Percentiles rank a stretch among this genome's conserved stretches.
Conservation (phyloP, 2,888 invertebrate species). For the Junonia oenone region DNA sequence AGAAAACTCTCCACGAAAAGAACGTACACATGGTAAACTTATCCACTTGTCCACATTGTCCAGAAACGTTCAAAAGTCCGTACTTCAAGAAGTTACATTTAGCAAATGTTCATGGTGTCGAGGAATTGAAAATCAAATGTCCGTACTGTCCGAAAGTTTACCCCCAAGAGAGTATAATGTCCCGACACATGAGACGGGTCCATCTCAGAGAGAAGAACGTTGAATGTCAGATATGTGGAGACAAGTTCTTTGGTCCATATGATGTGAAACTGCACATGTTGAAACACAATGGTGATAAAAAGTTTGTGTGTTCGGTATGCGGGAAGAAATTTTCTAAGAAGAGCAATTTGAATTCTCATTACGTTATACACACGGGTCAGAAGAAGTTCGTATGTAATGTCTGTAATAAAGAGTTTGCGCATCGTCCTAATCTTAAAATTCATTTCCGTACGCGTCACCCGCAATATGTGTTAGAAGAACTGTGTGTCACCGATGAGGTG, state of each 20-base stretch:
- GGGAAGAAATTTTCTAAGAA: conserved; percentile 80
- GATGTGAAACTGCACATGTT: conserved; percentile 73
- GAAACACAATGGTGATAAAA: conserved; percentile 76
- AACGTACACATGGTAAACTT: conserved; percentile 63
- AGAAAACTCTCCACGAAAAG: conserved; percentile 66
- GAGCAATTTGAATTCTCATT: conserved; percentile 80
- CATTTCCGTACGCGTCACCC: conserved; percentile 52
- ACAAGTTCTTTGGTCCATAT: conserved; percentile 65
- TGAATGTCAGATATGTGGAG: conserved; percentile 65
- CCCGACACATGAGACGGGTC: conserved; percentile 80
- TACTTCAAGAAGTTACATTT: conserved; percentile 65
- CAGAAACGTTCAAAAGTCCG: conserved; percentile 66
- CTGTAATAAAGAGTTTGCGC: conserved; percentile 76
- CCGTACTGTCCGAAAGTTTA: conserved; percentile 70
- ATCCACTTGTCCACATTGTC: conserved; percentile 60
- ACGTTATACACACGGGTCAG: conserved; percentile 76
- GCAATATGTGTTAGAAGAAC: conserved; percentile 30
- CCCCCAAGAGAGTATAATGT: conserved; percentile 78
- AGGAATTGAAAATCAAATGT: conserved; percentile 67
- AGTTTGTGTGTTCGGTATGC: conserved; percentile 79
- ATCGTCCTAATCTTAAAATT: conserved; percentile 55
- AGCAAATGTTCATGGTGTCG: conserved; percentile 63
- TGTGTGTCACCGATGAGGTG: conserved; percentile 35
- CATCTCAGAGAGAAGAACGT: conserved; percentile 73
- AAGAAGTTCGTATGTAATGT: conserved; percentile 70